Conservation (phyloP, 2,797 vertebrate genomes). For the Echeneis naucrates region DNA sequence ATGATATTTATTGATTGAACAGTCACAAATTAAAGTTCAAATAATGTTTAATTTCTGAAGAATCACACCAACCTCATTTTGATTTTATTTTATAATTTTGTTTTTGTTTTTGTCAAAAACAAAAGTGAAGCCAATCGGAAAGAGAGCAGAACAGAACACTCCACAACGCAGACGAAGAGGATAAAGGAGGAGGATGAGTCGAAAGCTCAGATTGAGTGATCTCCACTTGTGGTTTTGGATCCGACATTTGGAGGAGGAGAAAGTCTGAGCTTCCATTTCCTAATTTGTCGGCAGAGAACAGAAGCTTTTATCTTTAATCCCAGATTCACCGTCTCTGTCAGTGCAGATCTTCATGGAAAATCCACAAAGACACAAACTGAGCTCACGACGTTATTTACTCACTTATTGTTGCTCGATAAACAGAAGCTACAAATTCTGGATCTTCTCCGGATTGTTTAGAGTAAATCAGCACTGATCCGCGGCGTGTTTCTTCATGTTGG, state of each 20-base stretch:
- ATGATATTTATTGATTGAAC: too few relatives aligned
- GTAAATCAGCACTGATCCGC: conserved; percentile 28
- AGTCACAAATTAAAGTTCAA: too few relatives aligned
- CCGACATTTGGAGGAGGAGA: not conserved
- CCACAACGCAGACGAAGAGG: not conserved
- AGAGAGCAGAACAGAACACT: too few relatives aligned
- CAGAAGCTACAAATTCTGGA: not conserved
- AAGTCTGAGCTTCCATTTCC: not conserved
- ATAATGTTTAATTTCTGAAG: too few relatives aligned
- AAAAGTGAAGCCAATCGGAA: not conserved
- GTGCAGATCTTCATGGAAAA: conserved; percentile 25
- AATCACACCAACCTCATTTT: too few relatives aligned
- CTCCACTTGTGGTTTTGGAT: conserved; percentile 31
- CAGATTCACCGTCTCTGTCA: conserved; percentile 20
- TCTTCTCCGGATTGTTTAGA: conserved; percentile 12
- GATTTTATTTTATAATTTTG: too few relatives aligned
- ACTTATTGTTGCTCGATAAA: not conserved
- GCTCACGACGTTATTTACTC: not conserved
- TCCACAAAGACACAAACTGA: conserved; percentile 21
- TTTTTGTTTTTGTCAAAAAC: too few relatives aligned
- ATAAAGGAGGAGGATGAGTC: not conserved
- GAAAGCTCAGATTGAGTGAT: not conserved
- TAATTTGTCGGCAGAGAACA: conserved; percentile 22
- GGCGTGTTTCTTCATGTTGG: not conserved
- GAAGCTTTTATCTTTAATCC: conserved; percentile 49